Evolutionary conservation across 2,113 vertebrate species (phyloP), one percentile per base, ranked within the genome.

Genomic region (Syngnathus typhle): DNA sequence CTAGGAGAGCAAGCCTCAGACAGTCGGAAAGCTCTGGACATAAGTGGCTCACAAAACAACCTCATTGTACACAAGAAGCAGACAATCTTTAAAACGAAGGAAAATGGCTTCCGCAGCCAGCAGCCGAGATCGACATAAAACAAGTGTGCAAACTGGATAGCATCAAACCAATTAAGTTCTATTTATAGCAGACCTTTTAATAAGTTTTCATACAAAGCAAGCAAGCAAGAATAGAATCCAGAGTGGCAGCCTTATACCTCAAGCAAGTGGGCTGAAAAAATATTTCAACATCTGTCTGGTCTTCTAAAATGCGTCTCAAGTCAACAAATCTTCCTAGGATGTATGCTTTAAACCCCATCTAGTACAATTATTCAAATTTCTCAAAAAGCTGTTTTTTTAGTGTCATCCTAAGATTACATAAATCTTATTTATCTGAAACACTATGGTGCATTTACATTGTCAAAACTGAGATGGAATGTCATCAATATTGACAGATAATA

Each of bases 1-100:
- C 83, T 77, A 82, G 76, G 75, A 76, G 67, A 74, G 72, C 74
- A 79, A 18, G 70, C 73, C 73, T 80, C 71, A 72, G 44, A 46
- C 44, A 46, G 18, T 49, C 18, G 6, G 69, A 82, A 70, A 73
- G 72, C 68, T 81, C 61, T 72, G 59, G 72, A 83, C 69, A 71
- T n/a, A 79, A 68, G 60, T 56, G 62, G 67, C 43, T 71, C 55
- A 59, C 59, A 69, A 52, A 65, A 68, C 41, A 70, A 46, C 67
- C 49, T 55, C 61, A 32, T 68, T 37, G 15, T 3, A 68, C n/a
- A 36, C 65, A 37, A 65, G 6, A 46, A 47, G 27, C 39, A 15
- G 37, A 59, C 27, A 39, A 8, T 21, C 59, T 11, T 60, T 32
- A 32, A 61, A 55, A 39, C 10, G 5, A 32, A 61, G 38, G 19